These are phyloP conservation scores for Plemyria rubiginata DNA, from an alignment of 2,888 invertebrate species.

Conservation along the genomic window DNA sequence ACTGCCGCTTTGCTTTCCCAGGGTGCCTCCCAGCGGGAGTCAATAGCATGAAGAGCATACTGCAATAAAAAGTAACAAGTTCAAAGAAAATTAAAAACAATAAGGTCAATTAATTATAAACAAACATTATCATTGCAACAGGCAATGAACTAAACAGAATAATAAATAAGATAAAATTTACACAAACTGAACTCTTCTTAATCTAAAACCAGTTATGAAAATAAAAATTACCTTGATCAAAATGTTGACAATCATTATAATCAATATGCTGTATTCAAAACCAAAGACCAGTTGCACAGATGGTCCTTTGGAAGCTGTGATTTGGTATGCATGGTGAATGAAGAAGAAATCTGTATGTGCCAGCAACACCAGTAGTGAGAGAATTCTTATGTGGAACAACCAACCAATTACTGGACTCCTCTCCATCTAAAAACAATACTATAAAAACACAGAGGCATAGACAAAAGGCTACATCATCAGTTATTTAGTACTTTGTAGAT, in stretches of 20 bases:
- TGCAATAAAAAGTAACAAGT: slow-evolving; percentile 44
- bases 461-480: background rate
- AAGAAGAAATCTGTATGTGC: slow-evolving; percentile 94
- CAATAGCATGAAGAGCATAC: slow-evolving; percentile 90
- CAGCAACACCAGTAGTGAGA: slow-evolving; percentile 92
- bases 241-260: slow-evolving; percentile 96
- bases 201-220: slow-evolving; percentile 4
- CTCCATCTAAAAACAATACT: slow-evolving; percentile 92
- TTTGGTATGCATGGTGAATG: slow-evolving; percentile 96
- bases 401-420: slow-evolving; percentile 98
- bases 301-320: slow-evolving; percentile 96
- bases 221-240: slow-evolving; percentile 89
- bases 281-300: slow-evolving; percentile 99
- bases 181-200: background rate
- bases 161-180: background rate
- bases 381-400: slow-evolving; percentile 96
- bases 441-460: background rate
- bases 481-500: no score
- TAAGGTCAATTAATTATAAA: slow-evolving; percentile 2
- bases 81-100: slow-evolving; percentile 1
- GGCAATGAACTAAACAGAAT: slow-evolving; percentile 12
- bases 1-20: slow-evolving; percentile 99
- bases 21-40: slow-evolving; percentile 96
- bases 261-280: slow-evolving; percentile 98
- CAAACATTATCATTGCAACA: slow-evolving; percentile 3